phyloP scores from a whole-genome alignment of 2,113 vertebrate genomes.

The Nerophis ophidion region DNA sequence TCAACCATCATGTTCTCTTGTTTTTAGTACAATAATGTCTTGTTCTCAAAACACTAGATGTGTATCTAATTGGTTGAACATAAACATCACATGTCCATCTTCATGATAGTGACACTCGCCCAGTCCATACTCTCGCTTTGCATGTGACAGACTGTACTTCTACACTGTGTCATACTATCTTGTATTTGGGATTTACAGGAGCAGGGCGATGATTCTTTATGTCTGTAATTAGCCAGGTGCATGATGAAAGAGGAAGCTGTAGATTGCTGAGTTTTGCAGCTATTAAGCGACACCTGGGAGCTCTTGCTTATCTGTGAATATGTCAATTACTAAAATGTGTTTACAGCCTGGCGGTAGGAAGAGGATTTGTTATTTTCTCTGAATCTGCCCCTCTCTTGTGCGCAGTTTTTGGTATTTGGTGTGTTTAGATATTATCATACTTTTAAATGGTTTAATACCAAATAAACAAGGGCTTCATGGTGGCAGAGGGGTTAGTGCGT shows the following conservation, averaged over 20 bases:
- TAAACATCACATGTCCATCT: no score
- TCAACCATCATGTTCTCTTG: no score
- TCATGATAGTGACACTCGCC: no score
- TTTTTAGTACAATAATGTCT: no score
- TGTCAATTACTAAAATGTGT: slow-evolving; percentile 59
- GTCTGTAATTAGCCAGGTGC: slow-evolving; percentile 39
- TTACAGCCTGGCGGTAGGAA: slow-evolving; percentile 45
- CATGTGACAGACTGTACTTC: neutral
- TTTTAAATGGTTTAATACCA: neutral
- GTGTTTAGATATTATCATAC: neutral
- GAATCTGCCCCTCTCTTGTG: neutral
- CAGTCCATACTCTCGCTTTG: neutral
- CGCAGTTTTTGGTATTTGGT: neutral
- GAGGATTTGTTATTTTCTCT: slow-evolving; percentile 47
- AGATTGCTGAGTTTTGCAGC: slow-evolving; percentile 36
- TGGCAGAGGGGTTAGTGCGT: no score
- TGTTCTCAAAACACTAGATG: no score
- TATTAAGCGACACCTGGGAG: slow-evolving; percentile 42
- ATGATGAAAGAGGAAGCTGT: slow-evolving; percentile 31
- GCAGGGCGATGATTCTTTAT: slow-evolving; percentile 41
- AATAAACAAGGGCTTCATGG: no score
- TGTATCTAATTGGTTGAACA: no score
- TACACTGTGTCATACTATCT: neutral
- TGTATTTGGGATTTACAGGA: slow-evolving; percentile 21
- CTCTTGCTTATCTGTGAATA: slow-evolving; percentile 43